Percentiles rank a stretch among this genome's conserved stretches.
Evolutionary conservation across 2,113 vertebrate genomes (phyloP).

Genomic region (Columba livia): DNA sequence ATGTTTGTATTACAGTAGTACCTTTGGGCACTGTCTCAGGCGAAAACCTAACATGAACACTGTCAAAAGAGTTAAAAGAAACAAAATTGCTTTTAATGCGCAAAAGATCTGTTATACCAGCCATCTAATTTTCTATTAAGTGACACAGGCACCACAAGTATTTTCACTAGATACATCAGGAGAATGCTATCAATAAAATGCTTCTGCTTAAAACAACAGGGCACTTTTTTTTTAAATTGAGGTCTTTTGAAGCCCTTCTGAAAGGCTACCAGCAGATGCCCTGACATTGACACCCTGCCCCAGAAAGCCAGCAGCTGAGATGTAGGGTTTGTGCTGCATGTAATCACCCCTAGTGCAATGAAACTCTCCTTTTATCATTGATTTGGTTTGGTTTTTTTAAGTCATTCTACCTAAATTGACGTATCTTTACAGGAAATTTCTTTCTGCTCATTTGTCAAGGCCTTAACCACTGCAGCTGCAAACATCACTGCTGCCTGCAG

Average conservation of each 20-base stretch:
- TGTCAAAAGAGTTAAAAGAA: neutral
- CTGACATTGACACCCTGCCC: neutral
- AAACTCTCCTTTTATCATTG: neutral
- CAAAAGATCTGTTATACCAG: neutral
- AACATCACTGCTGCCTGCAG: conserved; percentile 44
- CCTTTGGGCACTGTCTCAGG: neutral
- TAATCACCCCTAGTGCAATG: neutral
- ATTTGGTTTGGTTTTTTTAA: neutral
- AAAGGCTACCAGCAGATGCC: neutral
- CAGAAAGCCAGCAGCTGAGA: neutral
- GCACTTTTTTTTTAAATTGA: neutral
- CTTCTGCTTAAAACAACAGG: neutral
- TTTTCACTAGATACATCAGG: neutral
- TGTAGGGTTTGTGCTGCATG: neutral
- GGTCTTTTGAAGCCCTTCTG: neutral
- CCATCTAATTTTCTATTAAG: neutral
- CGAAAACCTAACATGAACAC: neutral
- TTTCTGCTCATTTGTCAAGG: neutral
- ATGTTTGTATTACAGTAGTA: neutral
- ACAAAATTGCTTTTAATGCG: neutral
- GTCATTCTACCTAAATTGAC: neutral
- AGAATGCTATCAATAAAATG: neutral
- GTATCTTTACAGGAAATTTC: conserved; percentile 8
- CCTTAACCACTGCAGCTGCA: conserved; percentile 11
- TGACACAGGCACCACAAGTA: neutral